Evolutionary conservation across 1,140 invertebrate genomes (phyloP).

Genomic region (Caligus rogercresseyi): DNA sequence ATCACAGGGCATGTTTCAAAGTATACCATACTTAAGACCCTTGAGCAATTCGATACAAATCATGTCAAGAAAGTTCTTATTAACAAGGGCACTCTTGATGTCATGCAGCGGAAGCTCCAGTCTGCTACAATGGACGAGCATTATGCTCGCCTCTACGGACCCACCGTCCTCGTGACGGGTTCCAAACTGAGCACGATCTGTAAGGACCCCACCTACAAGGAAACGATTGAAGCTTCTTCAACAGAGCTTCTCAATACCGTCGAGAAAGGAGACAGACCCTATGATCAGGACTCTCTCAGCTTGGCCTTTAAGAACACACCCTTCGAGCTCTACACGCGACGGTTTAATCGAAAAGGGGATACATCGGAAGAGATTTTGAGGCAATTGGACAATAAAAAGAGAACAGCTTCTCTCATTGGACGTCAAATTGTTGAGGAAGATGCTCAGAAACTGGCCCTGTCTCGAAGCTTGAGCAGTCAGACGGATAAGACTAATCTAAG

Average conservation of each 20-base stretch:
- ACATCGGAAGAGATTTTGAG: neutral
- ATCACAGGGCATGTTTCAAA: slow-evolving; percentile 31
- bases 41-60: neutral
- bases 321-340: neutral
- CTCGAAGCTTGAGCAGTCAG: neutral
- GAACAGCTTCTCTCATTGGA: neutral
- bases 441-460: neutral
- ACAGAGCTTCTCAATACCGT: neutral
- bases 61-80: slow-evolving; percentile 5
- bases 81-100: neutral
- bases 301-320: neutral
- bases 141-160: slow-evolving; percentile 32
- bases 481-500: neutral
- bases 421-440: neutral
- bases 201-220: neutral
- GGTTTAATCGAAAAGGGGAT: neutral
- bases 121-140: slow-evolving; percentile 28
- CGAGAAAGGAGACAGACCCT: neutral
- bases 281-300: neutral
- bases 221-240: neutral
- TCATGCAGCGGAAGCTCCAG: neutral
- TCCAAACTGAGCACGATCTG: neutral
- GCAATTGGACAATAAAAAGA: neutral
- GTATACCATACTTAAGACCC: neutral
- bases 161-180: slow-evolving; percentile 24